These are phyloP conservation scores for Phaethornis superciliosus DNA, from an alignment of 2,113 vertebrate species.

Conservation along the genomic window DNA sequence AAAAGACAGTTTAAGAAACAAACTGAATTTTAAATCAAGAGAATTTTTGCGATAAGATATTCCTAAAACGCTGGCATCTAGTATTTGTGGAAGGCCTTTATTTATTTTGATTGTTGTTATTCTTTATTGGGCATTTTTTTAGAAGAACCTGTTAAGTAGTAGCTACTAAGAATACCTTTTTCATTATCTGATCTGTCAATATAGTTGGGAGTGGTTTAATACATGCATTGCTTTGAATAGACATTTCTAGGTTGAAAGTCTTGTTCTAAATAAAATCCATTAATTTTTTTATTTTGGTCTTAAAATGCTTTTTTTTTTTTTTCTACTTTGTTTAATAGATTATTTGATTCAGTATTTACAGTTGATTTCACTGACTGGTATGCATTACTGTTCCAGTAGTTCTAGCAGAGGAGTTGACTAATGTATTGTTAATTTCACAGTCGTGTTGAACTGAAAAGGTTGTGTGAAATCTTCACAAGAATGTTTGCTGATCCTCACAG, in stretches of 20 bases:
- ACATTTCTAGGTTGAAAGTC: background rate
- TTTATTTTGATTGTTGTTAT: background rate
- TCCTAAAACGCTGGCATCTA: background rate
- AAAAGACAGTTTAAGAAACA: background rate
- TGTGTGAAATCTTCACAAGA: constrained; percentile 98
- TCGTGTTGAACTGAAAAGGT: constrained; percentile 95
- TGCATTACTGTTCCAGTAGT: background rate
- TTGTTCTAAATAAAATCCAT: background rate
- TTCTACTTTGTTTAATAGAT: background rate
- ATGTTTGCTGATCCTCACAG: constrained; percentile 99
- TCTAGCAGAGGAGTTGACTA: constrained; percentile 2
- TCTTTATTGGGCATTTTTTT: background rate
- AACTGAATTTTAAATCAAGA: background rate
- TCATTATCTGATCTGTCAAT: background rate
- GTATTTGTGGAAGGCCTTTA: background rate
- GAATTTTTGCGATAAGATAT: background rate
- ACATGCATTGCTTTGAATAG: background rate
- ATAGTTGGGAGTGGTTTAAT: background rate
- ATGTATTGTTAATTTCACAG: constrained; percentile 74
- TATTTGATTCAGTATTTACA: background rate
- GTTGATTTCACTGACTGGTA: background rate
- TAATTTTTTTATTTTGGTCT: background rate
- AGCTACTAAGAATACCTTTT: background rate
- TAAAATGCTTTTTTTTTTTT: background rate
- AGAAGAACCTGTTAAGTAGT: background rate